These are phyloP conservation scores for Aphrophora alni DNA, from an alignment of 2,888 invertebrate species.

Conservation along the genomic window DNA sequence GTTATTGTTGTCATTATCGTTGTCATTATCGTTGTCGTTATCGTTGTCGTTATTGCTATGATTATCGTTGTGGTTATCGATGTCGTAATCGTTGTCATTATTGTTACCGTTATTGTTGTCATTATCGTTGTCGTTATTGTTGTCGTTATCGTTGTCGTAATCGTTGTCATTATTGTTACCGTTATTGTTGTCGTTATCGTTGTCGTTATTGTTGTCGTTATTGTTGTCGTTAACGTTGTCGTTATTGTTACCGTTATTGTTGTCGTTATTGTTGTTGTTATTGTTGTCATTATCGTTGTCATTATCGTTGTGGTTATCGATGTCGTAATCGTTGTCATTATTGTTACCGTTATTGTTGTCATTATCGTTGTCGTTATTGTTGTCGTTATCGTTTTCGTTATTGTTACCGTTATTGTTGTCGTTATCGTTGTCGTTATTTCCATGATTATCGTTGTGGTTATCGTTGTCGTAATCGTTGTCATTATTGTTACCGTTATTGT, in stretches of 20 bases:
- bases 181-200: not conserved
- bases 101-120: not conserved
- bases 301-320: not conserved
- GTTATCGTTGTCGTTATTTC: too few relatives aligned
- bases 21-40: too few relatives aligned
- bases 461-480: not conserved
- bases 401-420: too few relatives aligned
- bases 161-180: not conserved
- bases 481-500: not conserved
- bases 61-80: too few relatives aligned
- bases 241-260: not conserved
- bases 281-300: not conserved
- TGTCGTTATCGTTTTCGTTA: not conserved
- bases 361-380: not conserved
- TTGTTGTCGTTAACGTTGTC: not conserved
- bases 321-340: not conserved
- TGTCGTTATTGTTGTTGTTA: not conserved
- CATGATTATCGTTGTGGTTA: too few relatives aligned
- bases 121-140: not conserved
- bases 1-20: not conserved
- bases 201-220: not conserved
- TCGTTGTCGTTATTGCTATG: too few relatives aligned
- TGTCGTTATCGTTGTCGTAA: too few relatives aligned
- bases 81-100: too few relatives aligned
- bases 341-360: not conserved